Evolutionary conservation across 2,888 invertebrate genomes (phyloP).

Genomic region (Lycocerus yunnanus): DNA sequence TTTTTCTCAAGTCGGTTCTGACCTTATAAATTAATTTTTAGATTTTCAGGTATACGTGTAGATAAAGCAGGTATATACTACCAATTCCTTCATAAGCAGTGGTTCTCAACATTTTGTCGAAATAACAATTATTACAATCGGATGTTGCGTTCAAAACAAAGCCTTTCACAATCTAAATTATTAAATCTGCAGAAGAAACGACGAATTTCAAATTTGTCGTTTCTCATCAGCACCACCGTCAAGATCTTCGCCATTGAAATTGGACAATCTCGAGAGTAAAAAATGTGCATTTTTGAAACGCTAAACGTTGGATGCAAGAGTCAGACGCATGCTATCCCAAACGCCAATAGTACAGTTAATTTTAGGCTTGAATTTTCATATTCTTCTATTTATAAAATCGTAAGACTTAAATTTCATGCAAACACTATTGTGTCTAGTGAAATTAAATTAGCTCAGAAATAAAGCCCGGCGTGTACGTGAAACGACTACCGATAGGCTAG

Average conservation of each 20-base stretch:
- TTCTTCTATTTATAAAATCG: not conserved
- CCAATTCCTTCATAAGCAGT: not conserved
- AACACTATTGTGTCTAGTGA: not conserved
- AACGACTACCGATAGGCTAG: not conserved
- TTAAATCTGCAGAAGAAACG: too few relatives aligned
- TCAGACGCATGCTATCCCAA: not conserved
- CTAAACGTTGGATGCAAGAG: not conserved
- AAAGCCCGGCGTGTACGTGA: not conserved
- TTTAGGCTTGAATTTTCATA: not conserved
- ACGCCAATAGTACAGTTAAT: not conserved
- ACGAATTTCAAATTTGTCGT: not conserved
- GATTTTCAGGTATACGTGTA: not conserved
- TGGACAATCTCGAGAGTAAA: too few relatives aligned
- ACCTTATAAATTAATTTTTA: not conserved
- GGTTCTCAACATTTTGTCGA: not conserved
- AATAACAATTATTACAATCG: not conserved
- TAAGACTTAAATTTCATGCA: not conserved
- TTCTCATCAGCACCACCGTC: not conserved
- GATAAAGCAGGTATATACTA: not conserved
- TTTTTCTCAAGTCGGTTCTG: not conserved
- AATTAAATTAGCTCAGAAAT: not conserved
- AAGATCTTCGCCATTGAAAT: too few relatives aligned
- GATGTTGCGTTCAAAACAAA: too few relatives aligned
- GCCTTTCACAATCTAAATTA: too few relatives aligned
- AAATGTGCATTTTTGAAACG: too few relatives aligned